Evolutionary conservation across 2,113 vertebrate genomes (phyloP), one percentile per base, ranked within the genome.

Genomic region (Phalacrocorax carbo): DNA sequence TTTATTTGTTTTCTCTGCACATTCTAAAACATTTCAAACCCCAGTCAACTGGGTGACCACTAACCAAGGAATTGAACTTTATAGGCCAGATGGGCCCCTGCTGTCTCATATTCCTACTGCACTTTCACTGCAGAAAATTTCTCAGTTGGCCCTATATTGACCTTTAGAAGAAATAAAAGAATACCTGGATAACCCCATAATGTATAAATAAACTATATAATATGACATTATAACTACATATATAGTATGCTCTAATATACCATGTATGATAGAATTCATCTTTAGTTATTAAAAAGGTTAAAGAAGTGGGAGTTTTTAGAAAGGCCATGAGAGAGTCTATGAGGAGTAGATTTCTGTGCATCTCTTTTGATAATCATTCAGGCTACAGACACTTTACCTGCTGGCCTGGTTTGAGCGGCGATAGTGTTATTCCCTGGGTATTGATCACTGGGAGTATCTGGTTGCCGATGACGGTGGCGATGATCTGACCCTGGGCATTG

Each of bases 401-500:
- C 97, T 99, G 99, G 98, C 99, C 99, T 52, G 99, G 99, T 97
- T 99, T 99, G 97, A 99, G 99, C 77, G 99, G 99, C 10, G 99
- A 99, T 38, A 99, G 98, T 10, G 99, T 99, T 97, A 99, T 99
- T 98, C 99, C 99, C 98, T 99, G 99, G 97, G 99, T 99, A 98
- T 99, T 99, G 98, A 99, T 99, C 97, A 99, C 99, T 69, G 99
- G 99, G 90, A 99, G 98, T 97, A 99, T 99, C 98, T 99, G 99
- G 98, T 99, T 99, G 96, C 99, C 99, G 86, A 99, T 99, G 97
- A 99, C 99, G 0, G 99, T 99, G 97, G 99, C 99, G 93, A 99
- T 99, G 98, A 99, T 99, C 98, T 99, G 99, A 96, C 99, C 99
- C 98, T 99, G 99, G 98, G 99, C 99, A 30, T 99, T 99, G 94